These are phyloP conservation scores for Musca domestica DNA, from an alignment of 1,140 invertebrate genomes.

Conservation along the genomic window DNA sequence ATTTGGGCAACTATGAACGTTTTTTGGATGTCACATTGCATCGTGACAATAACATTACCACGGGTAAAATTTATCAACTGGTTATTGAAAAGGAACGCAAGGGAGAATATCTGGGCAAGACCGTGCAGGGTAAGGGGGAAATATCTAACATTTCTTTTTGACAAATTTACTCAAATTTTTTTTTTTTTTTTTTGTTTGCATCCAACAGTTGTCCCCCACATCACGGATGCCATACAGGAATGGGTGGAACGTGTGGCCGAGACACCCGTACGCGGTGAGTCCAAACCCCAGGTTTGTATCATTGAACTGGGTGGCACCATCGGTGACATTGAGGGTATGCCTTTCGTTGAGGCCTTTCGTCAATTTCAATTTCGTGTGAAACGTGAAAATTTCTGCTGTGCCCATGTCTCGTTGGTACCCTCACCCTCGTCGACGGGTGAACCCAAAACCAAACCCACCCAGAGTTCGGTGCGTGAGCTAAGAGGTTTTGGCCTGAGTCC, in stretches of 20 bases:
- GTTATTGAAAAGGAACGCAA: slow-evolving; percentile 91
- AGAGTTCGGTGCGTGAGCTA: slow-evolving; percentile 89
- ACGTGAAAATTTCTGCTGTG: slow-evolving; percentile 89
- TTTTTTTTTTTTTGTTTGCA: background rate
- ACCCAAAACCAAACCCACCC: slow-evolving; percentile 98
- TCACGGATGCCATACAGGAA: slow-evolving; percentile 97
- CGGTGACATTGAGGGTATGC: slow-evolving; percentile 99
- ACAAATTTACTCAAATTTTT: too few relatives aligned
- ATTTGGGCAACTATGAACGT: slow-evolving; percentile 98
- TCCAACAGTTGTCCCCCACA: slow-evolving; percentile 98
- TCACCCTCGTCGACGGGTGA: slow-evolving; percentile 89
- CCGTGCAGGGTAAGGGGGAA: slow-evolving; percentile 91
- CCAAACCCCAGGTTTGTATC: slow-evolving; percentile 83
- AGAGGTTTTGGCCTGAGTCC: slow-evolving; percentile 91
- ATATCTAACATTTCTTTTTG: too few relatives aligned
- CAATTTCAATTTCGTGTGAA: slow-evolving; percentile 95
- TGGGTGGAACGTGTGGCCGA: slow-evolving; percentile 93
- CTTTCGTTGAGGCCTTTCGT: slow-evolving; percentile 97
- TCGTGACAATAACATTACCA: slow-evolving; percentile 98
- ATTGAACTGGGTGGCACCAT: slow-evolving; percentile 96
- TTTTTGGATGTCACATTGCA: slow-evolving; percentile 95
- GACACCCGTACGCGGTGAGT: slow-evolving; percentile 78
- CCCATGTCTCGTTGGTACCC: slow-evolving; percentile 94
- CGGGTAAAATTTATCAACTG: slow-evolving; percentile 97
- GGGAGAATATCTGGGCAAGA: slow-evolving; percentile 97